phyloP scores from a whole-genome alignment of 2,797 vertebrate species.

The Enteromius treurensis region DNA sequence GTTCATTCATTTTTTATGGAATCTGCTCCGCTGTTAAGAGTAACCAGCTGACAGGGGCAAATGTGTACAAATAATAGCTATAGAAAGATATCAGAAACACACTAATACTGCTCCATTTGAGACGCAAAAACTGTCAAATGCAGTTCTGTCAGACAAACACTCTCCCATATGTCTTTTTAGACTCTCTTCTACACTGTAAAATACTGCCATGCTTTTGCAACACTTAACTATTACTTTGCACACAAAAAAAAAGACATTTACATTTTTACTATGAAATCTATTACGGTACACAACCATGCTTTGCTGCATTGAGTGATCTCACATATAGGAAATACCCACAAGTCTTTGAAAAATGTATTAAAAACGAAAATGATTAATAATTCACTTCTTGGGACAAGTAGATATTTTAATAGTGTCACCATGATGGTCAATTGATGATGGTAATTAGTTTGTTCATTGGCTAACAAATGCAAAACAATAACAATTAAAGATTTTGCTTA shows the following conservation, averaged over 20 bases:
- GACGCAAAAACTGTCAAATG: slow-evolving; percentile 35
- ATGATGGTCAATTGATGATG: not conserved
- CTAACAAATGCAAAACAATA: not conserved
- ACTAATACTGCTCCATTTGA: slow-evolving; percentile 47
- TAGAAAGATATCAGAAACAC: slow-evolving; percentile 44
- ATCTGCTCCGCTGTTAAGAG: slow-evolving; percentile 46
- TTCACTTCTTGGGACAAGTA: not conserved
- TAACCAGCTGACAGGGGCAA: slow-evolving; percentile 36
- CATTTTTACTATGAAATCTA: not conserved
- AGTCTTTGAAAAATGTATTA: not conserved
- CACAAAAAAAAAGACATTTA: no score
- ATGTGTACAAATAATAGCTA: slow-evolving; percentile 47
- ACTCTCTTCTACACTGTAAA: not conserved
- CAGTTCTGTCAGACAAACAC: slow-evolving; percentile 23
- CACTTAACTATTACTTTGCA: not conserved
- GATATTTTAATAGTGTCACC: not conserved
- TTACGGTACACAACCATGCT: not conserved
- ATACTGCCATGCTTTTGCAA: not conserved
- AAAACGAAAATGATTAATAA: not conserved
- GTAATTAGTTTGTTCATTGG: not conserved
- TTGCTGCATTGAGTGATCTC: not conserved
- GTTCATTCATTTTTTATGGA: slow-evolving; percentile 59
- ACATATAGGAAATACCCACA: not conserved
- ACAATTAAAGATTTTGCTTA: not conserved
- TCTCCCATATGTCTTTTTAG: not conserved